These are phyloP conservation scores for Pristionchus fissidentatus DNA, from an alignment of 2,888 invertebrate genomes.

Conservation along the genomic window DNA sequence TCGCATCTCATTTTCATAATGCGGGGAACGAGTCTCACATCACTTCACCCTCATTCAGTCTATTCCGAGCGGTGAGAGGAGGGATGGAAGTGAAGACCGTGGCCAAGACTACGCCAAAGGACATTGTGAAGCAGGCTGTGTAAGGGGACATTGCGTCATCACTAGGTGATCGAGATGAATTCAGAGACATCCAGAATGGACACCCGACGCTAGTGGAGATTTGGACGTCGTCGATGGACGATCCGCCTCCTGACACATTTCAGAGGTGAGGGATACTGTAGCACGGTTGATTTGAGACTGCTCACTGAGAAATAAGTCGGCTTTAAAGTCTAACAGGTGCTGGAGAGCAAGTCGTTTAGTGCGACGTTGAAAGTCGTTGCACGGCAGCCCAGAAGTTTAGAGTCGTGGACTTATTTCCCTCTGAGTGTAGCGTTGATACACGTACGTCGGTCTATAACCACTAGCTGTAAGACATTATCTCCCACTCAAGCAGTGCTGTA, in stretches of 20 bases:
- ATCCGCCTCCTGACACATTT: constrained; percentile 15
- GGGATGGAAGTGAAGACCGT: neutral
- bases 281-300: neutral
- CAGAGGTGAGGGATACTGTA: neutral
- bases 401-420: too few relatives aligned
- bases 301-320: too few relatives aligned
- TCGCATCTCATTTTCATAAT: constrained; percentile 19
- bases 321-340: too few relatives aligned
- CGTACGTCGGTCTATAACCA: too few relatives aligned
- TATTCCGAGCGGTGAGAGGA: neutral
- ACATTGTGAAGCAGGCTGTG: constrained; percentile 3
- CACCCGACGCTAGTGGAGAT: neutral
- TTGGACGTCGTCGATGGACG: constrained; percentile 3
- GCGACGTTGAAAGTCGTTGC: too few relatives aligned
- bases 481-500: too few relatives aligned
- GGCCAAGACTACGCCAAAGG: constrained; percentile 1
- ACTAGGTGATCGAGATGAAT: neutral
- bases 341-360: too few relatives aligned
- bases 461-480: too few relatives aligned
- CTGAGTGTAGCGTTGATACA: too few relatives aligned
- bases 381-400: too few relatives aligned
- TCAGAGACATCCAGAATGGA: constrained; percentile 29
- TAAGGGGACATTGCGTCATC: neutral
- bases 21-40: neutral
- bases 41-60: constrained; percentile 2